These are phyloP conservation scores for Drosophila paracracens DNA, from an alignment of 2,888 invertebrate genomes.

Conservation along the genomic window DNA sequence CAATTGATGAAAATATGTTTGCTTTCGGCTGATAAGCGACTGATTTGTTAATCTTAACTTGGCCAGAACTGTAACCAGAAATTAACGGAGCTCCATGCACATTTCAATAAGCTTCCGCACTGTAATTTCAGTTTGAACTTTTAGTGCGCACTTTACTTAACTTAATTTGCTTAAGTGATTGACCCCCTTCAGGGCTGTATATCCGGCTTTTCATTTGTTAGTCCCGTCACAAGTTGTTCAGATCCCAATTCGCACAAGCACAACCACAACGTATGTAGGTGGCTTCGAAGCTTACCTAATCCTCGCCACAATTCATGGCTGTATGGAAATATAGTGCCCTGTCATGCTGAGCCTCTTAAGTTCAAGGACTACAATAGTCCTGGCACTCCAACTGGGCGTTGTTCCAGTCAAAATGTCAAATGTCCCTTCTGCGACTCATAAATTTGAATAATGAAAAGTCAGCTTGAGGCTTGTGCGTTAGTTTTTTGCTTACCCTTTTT, in stretches of 20 bases:
- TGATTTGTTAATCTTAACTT: slow-evolving; percentile 28
- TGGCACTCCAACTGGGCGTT: slow-evolving; percentile 47
- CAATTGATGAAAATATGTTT: slow-evolving; percentile 51
- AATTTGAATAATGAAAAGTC: slow-evolving; percentile 60
- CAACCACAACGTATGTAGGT: not conserved
- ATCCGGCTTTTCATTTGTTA: slow-evolving; percentile 48
- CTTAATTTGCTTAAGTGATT: slow-evolving; percentile 57
- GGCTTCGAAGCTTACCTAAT: slow-evolving; percentile 16
- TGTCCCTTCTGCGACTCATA: slow-evolving; percentile 9
- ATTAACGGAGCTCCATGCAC: slow-evolving; percentile 31
- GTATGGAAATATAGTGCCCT: slow-evolving; percentile 38
- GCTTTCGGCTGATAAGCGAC: slow-evolving; percentile 49
- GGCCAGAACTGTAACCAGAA: slow-evolving; percentile 16
- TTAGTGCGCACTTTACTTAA: slow-evolving; percentile 22
- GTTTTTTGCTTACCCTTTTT: slow-evolving; percentile 9
- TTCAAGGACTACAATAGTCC: slow-evolving; percentile 52
- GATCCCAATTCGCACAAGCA: not conserved
- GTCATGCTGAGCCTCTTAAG: slow-evolving; percentile 55
- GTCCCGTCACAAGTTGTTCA: slow-evolving; percentile 14
- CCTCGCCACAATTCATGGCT: slow-evolving; percentile 2
- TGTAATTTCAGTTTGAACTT: slow-evolving; percentile 7
- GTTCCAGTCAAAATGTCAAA: slow-evolving; percentile 38
- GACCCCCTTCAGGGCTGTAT: slow-evolving; percentile 14
- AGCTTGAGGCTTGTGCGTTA: slow-evolving; percentile 10
- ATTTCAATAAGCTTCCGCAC: slow-evolving; percentile 35